phyloP scores from a whole-genome alignment of 2,113 vertebrate genomes.

The Gyps fulvus region DNA sequence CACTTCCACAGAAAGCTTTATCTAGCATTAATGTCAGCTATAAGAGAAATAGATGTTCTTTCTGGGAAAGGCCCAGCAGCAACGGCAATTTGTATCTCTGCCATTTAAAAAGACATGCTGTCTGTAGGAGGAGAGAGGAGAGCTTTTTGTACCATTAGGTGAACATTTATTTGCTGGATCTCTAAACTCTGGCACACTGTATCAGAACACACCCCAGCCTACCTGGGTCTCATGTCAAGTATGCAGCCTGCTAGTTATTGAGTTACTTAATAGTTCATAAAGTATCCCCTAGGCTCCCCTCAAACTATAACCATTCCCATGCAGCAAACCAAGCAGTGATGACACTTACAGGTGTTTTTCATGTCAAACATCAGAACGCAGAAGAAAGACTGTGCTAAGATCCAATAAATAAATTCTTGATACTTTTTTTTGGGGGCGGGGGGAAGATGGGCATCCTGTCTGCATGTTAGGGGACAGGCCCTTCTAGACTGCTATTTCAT shows the following conservation, averaged over 20 bases:
- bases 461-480: background rate
- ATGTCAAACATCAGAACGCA: background rate
- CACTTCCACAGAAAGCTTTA: background rate
- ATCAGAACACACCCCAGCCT: background rate
- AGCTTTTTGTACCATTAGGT: background rate
- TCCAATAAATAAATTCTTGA: background rate
- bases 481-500: background rate
- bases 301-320: background rate
- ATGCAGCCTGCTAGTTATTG: background rate
- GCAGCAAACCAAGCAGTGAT: background rate
- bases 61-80: background rate
- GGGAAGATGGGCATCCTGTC: background rate
- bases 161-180: background rate
- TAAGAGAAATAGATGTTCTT: background rate
- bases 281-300: background rate
- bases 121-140: background rate
- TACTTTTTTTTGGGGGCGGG: background rate
- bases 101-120: background rate
- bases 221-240: background rate
- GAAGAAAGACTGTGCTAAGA: background rate
- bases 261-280: constrained; percentile 40
- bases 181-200: background rate
- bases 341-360: background rate
- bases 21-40: background rate
- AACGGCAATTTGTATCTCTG: background rate